phyloP scores from a whole-genome alignment of 1,140 invertebrate species.

The Anastatus disparis region DNA sequence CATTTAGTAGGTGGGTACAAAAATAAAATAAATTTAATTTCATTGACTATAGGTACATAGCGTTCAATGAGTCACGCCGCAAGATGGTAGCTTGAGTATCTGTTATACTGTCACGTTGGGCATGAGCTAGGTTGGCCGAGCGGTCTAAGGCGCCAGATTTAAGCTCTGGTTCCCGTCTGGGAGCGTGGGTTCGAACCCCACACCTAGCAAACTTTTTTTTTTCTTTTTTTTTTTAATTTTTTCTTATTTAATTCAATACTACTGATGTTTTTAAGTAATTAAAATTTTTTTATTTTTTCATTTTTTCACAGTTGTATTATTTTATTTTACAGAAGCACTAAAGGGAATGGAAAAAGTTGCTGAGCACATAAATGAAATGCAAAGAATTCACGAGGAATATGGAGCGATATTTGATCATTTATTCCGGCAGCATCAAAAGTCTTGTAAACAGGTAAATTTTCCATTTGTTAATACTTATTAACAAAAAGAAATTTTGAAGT shows the following conservation, averaged over 20 bases:
- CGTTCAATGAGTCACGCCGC: too few relatives aligned
- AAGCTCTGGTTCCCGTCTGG: slow-evolving; percentile 69
- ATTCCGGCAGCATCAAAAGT: slow-evolving; percentile 94
- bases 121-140: slow-evolving; percentile 66
- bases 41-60: background rate
- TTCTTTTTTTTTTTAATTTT: slow-evolving; percentile 21
- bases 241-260: background rate
- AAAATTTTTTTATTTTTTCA: background rate
- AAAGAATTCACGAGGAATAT: slow-evolving; percentile 99
- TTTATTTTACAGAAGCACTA: slow-evolving; percentile 78
- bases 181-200: slow-evolving; percentile 72
- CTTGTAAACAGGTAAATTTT: slow-evolving; percentile 81
- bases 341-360: slow-evolving; percentile 98
- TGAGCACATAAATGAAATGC: slow-evolving; percentile 99
- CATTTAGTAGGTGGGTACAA: slow-evolving; percentile 82
- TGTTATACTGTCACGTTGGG: too few relatives aligned
- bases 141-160: slow-evolving; percentile 71
- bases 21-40: background rate
- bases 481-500: too few relatives aligned
- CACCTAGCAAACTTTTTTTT: slow-evolving; percentile 63
- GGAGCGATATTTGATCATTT: slow-evolving; percentile 97
- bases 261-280: background rate
- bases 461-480: background rate
- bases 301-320: background rate
- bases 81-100: too few relatives aligned